A percentile compares a stretch with the other conserved stretches of the same genome.
Evolutionary conservation across 2,888 invertebrate species (phyloP).

Genomic region (Philaethria dido): DNA sequence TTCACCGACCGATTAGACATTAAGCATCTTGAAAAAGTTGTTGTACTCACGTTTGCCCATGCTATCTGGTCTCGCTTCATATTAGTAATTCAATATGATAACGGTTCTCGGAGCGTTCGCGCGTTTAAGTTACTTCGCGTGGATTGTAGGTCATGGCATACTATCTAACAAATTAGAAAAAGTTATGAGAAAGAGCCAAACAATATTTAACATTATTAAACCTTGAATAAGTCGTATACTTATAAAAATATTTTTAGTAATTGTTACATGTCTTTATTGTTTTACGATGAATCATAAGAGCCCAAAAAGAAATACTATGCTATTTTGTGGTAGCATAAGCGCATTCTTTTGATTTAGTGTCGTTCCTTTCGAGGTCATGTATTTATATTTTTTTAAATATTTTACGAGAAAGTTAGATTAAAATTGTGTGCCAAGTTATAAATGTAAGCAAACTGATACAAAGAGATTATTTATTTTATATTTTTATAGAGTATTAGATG

Average conservation of each 20-base stretch:
- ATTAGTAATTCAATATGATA: conserved; percentile 79
- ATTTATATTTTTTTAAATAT: conserved; percentile 64
- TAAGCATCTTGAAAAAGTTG: conserved; percentile 58
- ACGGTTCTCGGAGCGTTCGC: conserved; percentile 72
- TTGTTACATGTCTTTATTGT: neutral
- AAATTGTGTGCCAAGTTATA: conserved; percentile 60
- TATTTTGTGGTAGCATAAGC: conserved; percentile 52
- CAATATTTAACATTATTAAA: conserved; percentile 8
- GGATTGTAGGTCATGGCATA: conserved; percentile 70
- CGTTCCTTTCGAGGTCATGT: conserved; percentile 69
- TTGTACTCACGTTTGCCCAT: conserved; percentile 49
- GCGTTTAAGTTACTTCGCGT: conserved; percentile 62
- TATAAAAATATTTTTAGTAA: neutral
- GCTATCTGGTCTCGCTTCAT: conserved; percentile 53
- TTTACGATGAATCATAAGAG: conserved; percentile 45
- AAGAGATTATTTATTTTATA: conserved; percentile 8
- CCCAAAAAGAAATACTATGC: conserved; percentile 63
- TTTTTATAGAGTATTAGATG: conserved; percentile 54
- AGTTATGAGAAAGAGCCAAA: conserved; percentile 3
- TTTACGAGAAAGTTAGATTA: conserved; percentile 70
- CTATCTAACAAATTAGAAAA: conserved; percentile 50
- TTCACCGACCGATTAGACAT: conserved; percentile 80
- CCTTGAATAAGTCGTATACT: neutral
- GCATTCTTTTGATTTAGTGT: conserved; percentile 67
- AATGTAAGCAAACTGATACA: conserved; percentile 44